Evolutionary conservation across 2,113 vertebrate genomes (phyloP).

Genomic region (Hipposideros armiger): DNA sequence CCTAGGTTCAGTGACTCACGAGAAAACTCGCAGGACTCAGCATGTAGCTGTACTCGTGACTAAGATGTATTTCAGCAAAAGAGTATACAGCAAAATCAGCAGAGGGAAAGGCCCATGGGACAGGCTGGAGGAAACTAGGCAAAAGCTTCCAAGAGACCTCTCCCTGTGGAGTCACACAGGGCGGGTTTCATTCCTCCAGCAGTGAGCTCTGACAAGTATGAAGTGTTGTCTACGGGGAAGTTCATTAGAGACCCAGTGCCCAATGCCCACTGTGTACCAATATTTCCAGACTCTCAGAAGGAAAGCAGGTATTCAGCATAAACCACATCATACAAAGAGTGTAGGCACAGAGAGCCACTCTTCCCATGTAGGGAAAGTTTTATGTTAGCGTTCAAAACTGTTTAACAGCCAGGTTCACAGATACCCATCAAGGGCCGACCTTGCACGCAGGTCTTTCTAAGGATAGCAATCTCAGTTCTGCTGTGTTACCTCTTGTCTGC

Average conservation of each 20-base stretch:
- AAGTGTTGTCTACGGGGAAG: not conserved
- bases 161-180: not conserved
- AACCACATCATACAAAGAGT: not conserved
- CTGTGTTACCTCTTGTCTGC: not conserved
- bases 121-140: not conserved
- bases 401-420: not conserved
- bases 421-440: not conserved
- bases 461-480: not conserved
- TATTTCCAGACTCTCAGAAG: not conserved
- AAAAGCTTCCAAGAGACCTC: not conserved
- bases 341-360: not conserved
- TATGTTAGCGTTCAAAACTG: not conserved
- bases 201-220: not conserved
- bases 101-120: not conserved
- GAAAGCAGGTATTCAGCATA: not conserved
- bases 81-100: not conserved
- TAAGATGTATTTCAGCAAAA: constrained; percentile 1
- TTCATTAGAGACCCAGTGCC: not conserved
- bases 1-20: not conserved
- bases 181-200: not conserved
- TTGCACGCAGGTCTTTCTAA: not conserved
- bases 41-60: not conserved
- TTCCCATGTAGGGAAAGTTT: not conserved
- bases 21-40: not conserved
- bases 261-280: not conserved